phyloP scores from a whole-genome alignment of 2,797 vertebrate species.

The Petrocephalus sullivani region DNA sequence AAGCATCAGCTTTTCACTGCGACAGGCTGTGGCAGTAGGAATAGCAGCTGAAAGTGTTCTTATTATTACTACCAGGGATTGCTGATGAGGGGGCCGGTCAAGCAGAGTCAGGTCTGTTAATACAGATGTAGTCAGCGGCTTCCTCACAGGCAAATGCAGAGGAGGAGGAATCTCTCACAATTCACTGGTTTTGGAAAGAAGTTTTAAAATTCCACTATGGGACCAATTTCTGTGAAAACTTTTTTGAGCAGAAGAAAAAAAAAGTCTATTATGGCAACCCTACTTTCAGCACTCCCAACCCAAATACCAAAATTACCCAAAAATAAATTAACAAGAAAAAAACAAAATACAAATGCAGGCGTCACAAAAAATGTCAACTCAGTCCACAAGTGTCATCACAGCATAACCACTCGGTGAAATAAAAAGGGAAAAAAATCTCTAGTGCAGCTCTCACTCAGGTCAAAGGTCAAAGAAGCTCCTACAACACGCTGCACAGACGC shows the following conservation, averaged over 20 bases:
- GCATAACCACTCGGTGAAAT: constrained; percentile 90
- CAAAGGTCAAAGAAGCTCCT: constrained; percentile 67
- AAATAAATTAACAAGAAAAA: constrained; percentile 54
- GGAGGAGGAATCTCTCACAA: background rate
- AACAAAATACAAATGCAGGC: constrained; percentile 63
- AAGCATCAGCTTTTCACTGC: background rate
- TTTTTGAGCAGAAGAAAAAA: background rate
- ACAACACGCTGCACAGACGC: constrained; percentile 72
- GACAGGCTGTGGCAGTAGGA: background rate
- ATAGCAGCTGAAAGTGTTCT: background rate
- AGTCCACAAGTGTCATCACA: constrained; percentile 89
- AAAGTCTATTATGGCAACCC: constrained; percentile 71
- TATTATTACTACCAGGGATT: background rate
- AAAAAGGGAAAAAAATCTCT: constrained; percentile 64
- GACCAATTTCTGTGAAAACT: background rate
- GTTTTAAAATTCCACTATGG: background rate
- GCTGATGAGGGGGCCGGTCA: no score
- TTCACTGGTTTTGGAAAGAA: background rate
- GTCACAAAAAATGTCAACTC: constrained; percentile 76
- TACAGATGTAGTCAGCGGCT: background rate
- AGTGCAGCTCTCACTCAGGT: constrained; percentile 72
- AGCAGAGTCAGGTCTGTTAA: background rate
- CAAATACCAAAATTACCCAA: constrained; percentile 62
- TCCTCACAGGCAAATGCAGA: background rate
- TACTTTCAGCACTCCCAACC: constrained; percentile 72